phyloP scores from a whole-genome alignment of 2,888 invertebrate species.

The Dynastes grantii region DNA sequence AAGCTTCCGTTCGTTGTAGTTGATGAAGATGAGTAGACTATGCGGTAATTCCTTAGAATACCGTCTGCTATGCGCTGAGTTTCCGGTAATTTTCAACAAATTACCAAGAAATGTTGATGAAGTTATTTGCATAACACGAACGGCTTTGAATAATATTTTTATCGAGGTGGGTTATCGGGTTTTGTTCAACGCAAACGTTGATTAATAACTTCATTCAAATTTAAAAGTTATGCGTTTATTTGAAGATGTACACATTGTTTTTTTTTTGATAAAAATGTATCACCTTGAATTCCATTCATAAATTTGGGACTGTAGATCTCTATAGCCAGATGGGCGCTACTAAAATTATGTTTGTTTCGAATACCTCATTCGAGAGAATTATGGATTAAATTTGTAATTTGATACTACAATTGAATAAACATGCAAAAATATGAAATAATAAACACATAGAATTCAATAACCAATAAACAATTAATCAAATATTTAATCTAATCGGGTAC shows the following conservation, averaged over 20 bases:
- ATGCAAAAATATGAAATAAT: no score
- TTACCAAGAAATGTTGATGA: not conserved
- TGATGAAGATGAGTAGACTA: not conserved
- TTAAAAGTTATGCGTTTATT: no score
- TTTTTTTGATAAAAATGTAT: not conserved
- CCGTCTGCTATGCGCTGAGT: conserved; percentile 3
- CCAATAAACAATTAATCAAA: no score
- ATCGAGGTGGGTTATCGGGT: conserved; percentile 17
- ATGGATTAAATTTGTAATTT: no score
- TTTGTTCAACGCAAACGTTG: not conserved
- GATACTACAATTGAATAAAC: no score
- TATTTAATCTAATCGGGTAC: no score
- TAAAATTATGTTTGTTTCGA: not conserved
- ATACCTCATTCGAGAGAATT: no score
- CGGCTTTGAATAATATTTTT: not conserved
- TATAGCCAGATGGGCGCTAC: not conserved
- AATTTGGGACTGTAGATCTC: not conserved
- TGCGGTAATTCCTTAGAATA: conserved; percentile 32
- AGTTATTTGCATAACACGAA: not conserved
- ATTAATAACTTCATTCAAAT: not conserved
- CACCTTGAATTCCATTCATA: not conserved
- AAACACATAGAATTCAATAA: no score
- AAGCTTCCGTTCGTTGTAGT: conserved; percentile 20
- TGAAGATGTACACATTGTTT: not conserved
- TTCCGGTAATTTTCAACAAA: conserved; percentile 15